Evolutionary conservation across 2,888 invertebrate species (phyloP).

Genomic region (Magallana nippona): DNA sequence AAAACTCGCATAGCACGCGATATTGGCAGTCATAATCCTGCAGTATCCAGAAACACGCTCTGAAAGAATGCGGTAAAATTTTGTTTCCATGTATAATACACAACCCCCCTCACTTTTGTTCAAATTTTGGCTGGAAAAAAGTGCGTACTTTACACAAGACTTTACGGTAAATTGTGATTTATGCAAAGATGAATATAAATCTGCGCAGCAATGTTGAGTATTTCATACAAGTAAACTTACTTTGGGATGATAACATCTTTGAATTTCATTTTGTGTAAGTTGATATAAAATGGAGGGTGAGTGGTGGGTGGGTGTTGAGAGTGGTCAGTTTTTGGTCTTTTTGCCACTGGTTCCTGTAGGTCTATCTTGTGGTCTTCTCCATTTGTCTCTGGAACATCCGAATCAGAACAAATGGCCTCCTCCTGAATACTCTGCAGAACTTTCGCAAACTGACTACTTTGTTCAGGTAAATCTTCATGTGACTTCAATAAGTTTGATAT

Average conservation of each 20-base stretch:
- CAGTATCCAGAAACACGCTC: no score
- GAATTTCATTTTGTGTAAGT: constrained; percentile 65
- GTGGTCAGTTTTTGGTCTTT: constrained; percentile 29
- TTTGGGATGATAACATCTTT: constrained; percentile 65
- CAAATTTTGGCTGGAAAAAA: no score
- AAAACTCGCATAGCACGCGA: no score
- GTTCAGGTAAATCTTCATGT: constrained; percentile 28
- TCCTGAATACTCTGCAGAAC: constrained; percentile 40
- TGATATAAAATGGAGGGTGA: constrained; percentile 71
- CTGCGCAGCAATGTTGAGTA: no score
- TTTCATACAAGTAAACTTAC: constrained; percentile 55
- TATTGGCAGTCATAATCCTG: no score
- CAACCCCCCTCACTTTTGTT: no score
- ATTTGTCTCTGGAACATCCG: constrained; percentile 3
- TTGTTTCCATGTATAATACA: no score
- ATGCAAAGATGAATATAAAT: no score
- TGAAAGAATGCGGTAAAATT: no score
- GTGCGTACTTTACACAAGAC: no score
- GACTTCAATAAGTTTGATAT: constrained; percentile 41
- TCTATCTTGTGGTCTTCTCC: constrained; percentile 1
- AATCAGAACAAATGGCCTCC: constrained; percentile 35
- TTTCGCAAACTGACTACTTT: constrained; percentile 6
- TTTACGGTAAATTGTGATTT: no score
- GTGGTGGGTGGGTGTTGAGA: not conserved
- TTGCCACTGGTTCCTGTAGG: constrained; percentile 37